These are phyloP conservation scores for Idaea dimidiata DNA, from an alignment of 2,888 invertebrate genomes.

Conservation along the genomic window DNA sequence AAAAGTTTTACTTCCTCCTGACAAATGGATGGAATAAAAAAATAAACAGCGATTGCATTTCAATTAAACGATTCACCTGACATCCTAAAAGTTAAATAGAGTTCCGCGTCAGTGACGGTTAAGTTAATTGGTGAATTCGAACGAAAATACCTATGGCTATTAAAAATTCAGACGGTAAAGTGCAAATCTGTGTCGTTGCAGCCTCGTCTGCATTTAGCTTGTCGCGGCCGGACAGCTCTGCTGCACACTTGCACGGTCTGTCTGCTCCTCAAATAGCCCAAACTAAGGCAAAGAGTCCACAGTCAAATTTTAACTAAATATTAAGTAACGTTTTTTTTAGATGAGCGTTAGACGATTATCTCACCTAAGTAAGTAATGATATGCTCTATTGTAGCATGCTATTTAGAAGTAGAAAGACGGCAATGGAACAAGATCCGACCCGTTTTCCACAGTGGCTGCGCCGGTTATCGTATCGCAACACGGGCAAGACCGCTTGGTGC, in stretches of 20 bases:
- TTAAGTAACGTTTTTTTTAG: too few relatives aligned
- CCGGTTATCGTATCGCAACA: too few relatives aligned
- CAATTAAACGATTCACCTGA: neutral
- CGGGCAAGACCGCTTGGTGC: too few relatives aligned
- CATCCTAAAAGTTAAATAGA: conserved; percentile 10
- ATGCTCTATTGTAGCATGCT: too few relatives aligned
- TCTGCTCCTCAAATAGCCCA: conserved; percentile 60
- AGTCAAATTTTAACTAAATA: neutral
- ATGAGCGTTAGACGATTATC: too few relatives aligned
- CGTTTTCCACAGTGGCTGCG: too few relatives aligned
- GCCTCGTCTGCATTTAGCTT: conserved; percentile 61
- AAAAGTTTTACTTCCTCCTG: conserved; percentile 13
- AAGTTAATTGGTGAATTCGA: conserved; percentile 61
- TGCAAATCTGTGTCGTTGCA: conserved; percentile 74
- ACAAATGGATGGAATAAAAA: neutral
- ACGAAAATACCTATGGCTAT: conserved; percentile 61
- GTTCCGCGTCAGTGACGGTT: conserved; percentile 30
- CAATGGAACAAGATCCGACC: too few relatives aligned
- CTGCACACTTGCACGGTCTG: conserved; percentile 39
- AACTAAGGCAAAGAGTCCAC: conserved; percentile 34
- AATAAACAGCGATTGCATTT: neutral
- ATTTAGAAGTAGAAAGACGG: too few relatives aligned
- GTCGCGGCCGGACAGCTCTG: conserved; percentile 53
- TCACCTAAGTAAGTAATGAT: too few relatives aligned
- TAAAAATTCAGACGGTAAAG: conserved; percentile 73